Percentiles rank a stretch among this genome's conserved stretches.
Evolutionary conservation across 2,888 invertebrate genomes (phyloP).

Genomic region (Nemoura dubitans): DNA sequence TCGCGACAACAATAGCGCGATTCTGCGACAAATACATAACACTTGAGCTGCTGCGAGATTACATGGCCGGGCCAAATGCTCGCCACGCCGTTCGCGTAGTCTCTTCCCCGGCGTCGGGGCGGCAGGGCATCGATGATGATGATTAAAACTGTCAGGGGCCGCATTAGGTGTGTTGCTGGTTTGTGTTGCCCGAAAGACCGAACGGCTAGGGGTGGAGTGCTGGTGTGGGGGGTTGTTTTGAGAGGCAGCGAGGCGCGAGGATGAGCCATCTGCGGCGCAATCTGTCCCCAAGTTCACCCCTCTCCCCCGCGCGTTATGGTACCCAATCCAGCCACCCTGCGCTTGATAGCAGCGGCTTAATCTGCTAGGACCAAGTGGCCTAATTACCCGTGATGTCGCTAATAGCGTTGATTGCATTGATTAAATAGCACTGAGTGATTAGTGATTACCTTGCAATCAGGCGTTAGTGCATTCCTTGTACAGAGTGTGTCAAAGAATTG

Average conservation of each 20-base stretch:
- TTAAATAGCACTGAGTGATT: constrained; percentile 12
- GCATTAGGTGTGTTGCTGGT: constrained; percentile 33
- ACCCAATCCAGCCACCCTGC: not conserved
- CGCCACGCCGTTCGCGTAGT: not conserved
- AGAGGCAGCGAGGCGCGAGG: constrained; percentile 8
- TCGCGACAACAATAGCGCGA: not conserved
- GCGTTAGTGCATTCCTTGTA: not conserved
- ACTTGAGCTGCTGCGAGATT: not conserved
- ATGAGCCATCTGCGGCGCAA: constrained; percentile 36
- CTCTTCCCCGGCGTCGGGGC: not conserved
- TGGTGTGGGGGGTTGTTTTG: constrained; percentile 31
- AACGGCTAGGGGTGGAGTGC: not conserved
- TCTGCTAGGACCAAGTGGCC: not conserved
- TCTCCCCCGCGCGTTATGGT: not conserved
- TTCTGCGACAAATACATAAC: not conserved
- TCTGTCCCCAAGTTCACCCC: constrained; percentile 36
- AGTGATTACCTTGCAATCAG: constrained; percentile 15
- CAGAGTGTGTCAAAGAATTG: no score
- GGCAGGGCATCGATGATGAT: not conserved
- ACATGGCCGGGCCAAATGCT: not conserved
- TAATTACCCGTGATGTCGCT: constrained; percentile 29
- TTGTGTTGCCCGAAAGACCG: not conserved
- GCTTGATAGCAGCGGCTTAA: not conserved
- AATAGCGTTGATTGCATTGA: constrained; percentile 1
- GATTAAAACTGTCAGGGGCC: constrained; percentile 30